Conservation (phyloP, 2,113 vertebrate species). For the Phalacrocorax brasilianus region DNA sequence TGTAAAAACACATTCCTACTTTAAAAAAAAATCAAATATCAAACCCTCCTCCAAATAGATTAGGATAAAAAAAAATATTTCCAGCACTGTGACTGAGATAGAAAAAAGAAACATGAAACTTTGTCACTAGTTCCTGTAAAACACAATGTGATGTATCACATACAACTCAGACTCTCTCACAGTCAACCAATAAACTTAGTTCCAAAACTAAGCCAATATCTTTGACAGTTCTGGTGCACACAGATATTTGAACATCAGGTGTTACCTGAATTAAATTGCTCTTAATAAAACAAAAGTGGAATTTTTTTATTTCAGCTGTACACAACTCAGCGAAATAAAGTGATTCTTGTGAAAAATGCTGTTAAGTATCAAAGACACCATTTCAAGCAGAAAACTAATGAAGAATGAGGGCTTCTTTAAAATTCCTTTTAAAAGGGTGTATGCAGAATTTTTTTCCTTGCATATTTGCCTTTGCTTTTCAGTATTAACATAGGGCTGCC, state of each 20-base stretch:
- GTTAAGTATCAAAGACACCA: background rate
- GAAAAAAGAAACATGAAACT: background rate
- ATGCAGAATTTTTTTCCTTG: background rate
- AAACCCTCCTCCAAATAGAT: background rate
- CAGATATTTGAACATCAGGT: background rate
- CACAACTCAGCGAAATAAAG: background rate
- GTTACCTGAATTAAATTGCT: background rate
- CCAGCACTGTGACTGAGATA: background rate
- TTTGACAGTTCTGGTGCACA: background rate
- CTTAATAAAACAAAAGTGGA: background rate
- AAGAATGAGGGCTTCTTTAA: background rate
- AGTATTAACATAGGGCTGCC: background rate
- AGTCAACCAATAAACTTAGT: background rate
- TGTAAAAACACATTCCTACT: background rate
- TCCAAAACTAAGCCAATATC: background rate
- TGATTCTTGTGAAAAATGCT: background rate
- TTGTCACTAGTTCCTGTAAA: background rate
- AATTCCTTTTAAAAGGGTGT: background rate
- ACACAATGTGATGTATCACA: background rate
- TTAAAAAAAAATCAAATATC: background rate
- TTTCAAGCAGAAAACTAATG: background rate
- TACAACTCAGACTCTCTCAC: accelerated
- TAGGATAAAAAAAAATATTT: background rate
- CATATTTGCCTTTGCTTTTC: background rate
- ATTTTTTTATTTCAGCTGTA: background rate